These are phyloP conservation scores for Tragelaphus scriptus DNA, from an alignment of 2,113 vertebrate genomes.

Conservation along the genomic window DNA sequence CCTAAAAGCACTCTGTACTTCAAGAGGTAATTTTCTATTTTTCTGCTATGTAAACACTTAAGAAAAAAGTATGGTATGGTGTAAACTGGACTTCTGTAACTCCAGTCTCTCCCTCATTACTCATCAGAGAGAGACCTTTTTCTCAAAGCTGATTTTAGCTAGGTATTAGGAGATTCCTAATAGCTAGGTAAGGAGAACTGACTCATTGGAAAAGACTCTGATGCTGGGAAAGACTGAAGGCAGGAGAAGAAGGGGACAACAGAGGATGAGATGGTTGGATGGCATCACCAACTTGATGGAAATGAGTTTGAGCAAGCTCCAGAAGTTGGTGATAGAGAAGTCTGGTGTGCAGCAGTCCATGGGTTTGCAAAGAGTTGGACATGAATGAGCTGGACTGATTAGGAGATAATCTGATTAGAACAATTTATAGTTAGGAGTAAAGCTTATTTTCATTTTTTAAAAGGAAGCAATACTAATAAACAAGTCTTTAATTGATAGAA, in stretches of 20 bases:
- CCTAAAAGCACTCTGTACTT: background rate
- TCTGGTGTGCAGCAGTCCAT: background rate
- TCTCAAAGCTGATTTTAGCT: background rate
- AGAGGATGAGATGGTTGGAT: background rate
- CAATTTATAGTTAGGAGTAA: background rate
- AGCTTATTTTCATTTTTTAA: constrained; percentile 9
- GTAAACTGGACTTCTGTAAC: background rate
- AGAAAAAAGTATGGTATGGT: background rate
- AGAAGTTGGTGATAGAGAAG: background rate
- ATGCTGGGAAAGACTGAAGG: background rate
- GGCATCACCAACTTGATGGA: background rate
- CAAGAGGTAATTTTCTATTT: background rate
- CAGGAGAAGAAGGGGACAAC: background rate
- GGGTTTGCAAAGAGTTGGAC: background rate
- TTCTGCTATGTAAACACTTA: background rate
- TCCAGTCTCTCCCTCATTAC: background rate
- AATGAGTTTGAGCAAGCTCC: background rate
- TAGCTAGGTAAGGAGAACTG: background rate
- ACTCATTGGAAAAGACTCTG: background rate
- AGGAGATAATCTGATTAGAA: background rate
- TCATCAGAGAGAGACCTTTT: background rate
- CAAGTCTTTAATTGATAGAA: background rate
- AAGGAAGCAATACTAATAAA: background rate
- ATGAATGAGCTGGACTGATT: background rate
- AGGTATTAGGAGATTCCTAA: background rate